A percentile compares a stretch with the other conserved stretches of the same genome.
These are phyloP conservation scores for Andrena bucephala DNA, from an alignment of 2,888 invertebrate genomes.

Conservation along the genomic window DNA sequence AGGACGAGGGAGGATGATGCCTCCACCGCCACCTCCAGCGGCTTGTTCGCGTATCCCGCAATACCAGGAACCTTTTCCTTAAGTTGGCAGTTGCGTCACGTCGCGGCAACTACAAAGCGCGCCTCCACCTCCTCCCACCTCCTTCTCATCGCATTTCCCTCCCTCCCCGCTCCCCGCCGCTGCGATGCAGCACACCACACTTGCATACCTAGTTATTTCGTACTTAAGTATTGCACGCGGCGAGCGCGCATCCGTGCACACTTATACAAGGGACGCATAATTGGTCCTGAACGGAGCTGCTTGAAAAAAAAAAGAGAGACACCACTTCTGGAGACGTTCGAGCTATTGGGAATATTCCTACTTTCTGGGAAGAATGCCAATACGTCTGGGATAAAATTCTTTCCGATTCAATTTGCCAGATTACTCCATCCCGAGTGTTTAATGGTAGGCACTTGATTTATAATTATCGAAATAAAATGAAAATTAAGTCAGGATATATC, in stretches of 20 bases:
- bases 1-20: conserved; percentile 59
- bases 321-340: background rate
- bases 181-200: conserved; percentile 72
- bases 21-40: conserved; percentile 45
- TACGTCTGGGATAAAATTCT: background rate
- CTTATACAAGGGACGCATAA: conserved; percentile 15
- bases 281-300: conserved; percentile 6
- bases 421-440: no score
- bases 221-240: conserved; percentile 73
- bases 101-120: conserved; percentile 84
- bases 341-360: background rate
- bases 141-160: conserved; percentile 27
- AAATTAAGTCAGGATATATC: no score
- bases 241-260: conserved; percentile 43
- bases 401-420: no score
- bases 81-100: conserved; percentile 84
- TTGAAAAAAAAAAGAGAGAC: background rate
- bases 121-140: conserved; percentile 45
- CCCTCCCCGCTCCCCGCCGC: conserved; percentile 26
- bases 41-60: conserved; percentile 64
- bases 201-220: conserved; percentile 78
- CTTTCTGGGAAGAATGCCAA: background rate
- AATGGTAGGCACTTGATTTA: no score
- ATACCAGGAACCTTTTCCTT: conserved; percentile 82
- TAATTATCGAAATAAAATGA: no score